Evolutionary conservation across 2,113 vertebrate genomes (phyloP).

Genomic region (Caretta caretta): DNA sequence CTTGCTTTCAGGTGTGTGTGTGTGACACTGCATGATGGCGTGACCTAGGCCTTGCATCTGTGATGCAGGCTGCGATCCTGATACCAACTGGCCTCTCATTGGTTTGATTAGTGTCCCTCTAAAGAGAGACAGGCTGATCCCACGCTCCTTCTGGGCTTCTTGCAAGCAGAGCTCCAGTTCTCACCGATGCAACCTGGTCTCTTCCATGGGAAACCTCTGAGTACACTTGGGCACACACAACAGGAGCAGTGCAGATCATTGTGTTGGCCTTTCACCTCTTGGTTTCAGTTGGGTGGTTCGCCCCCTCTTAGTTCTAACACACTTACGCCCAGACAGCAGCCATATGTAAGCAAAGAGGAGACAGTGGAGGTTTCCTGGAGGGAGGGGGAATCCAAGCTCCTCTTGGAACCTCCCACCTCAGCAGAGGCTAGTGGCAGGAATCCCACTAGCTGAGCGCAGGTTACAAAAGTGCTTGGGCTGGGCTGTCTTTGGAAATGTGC

Average conservation of each 20-base stretch:
- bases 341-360: neutral
- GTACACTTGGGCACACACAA: neutral
- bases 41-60: neutral
- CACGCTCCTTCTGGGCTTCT: neutral
- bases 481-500: neutral
- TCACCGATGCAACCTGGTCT: neutral
- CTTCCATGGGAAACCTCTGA: neutral
- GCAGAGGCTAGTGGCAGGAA: accelerated
- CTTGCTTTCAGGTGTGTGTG: accelerated
- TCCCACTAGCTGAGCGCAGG: neutral
- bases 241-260: neutral
- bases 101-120: neutral
- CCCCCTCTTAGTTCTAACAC: neutral
- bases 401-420: neutral
- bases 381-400: neutral
- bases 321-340: neutral
- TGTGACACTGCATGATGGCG: neutral
- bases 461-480: neutral
- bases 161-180: neutral
- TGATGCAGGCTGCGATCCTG: neutral
- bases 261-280: accelerated
- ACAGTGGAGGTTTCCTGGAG: neutral
- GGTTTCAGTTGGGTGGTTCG: neutral
- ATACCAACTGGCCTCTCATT: accelerated
- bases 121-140: neutral